Percentiles rank a stretch among this genome's conserved stretches.
These are phyloP conservation scores for Papilio elwesi DNA, from an alignment of 2,888 invertebrate genomes.

Conservation along the genomic window DNA sequence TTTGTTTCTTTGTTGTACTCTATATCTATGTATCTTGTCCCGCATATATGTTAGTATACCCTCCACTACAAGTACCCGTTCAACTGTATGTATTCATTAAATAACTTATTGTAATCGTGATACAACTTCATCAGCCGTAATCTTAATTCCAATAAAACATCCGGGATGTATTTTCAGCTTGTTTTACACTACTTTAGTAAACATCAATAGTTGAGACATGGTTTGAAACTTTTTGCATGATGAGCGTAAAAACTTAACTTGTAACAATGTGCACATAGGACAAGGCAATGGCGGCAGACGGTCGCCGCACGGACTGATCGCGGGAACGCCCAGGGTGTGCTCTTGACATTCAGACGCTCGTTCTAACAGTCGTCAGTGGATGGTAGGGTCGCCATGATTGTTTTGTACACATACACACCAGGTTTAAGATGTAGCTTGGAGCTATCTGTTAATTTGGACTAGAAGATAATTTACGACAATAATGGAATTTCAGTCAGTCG, in stretches of 20 bases:
- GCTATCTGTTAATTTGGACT: neutral
- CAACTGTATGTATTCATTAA: too few species aligned
- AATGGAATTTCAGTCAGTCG: too few species aligned
- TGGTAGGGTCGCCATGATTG: constrained; percentile 24
- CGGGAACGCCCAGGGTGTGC: constrained; percentile 32
- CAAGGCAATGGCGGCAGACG: constrained; percentile 35
- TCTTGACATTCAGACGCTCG: constrained; percentile 48
- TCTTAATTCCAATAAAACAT: constrained; percentile 5
- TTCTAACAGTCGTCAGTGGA: constrained; percentile 37
- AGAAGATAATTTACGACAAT: too few species aligned
- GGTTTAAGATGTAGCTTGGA: too few species aligned
- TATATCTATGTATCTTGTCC: too few species aligned
- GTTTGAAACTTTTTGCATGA: constrained; percentile 8
- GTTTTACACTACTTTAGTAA: too few species aligned
- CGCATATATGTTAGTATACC: too few species aligned
- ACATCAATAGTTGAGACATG: neutral
- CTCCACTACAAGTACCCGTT: too few species aligned
- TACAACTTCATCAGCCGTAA: neutral
- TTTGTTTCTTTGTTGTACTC: too few species aligned
- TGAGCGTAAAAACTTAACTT: constrained; percentile 15
- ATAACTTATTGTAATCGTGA: neutral
- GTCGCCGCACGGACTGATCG: constrained; percentile 17
- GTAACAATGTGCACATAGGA: constrained; percentile 24
- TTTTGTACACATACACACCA: neutral
- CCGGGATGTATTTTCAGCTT: neutral